A percentile compares a stretch with the other conserved stretches of the same genome.
These are phyloP conservation scores for Escarpia spicata DNA, from an alignment of 2,888 invertebrate genomes.

Conservation along the genomic window DNA sequence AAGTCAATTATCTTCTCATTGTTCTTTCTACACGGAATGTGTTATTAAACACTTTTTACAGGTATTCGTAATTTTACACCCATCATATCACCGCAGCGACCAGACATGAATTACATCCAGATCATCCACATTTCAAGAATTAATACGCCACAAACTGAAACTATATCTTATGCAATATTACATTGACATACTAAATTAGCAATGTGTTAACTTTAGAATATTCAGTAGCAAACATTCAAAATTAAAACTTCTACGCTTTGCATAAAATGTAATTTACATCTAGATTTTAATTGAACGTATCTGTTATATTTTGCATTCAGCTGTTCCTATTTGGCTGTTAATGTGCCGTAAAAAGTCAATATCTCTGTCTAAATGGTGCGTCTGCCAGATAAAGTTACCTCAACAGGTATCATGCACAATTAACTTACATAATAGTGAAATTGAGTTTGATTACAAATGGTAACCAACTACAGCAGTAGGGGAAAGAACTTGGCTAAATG, in stretches of 20 bases:
- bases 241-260: background rate
- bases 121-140: too few relatives aligned
- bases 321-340: background rate
- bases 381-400: background rate
- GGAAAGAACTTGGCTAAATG: background rate
- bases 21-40: background rate
- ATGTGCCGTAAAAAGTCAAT: background rate
- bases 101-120: too few relatives aligned
- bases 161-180: too few relatives aligned
- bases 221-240: background rate
- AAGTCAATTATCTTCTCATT: background rate
- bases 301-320: background rate
- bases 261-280: background rate
- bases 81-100: too few relatives aligned
- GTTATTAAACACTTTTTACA: too few relatives aligned
- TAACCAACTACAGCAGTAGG: background rate
- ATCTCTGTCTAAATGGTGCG: background rate
- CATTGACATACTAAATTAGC: background rate
- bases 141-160: too few relatives aligned
- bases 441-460: background rate
- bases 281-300: background rate
- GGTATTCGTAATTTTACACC: too few relatives aligned
- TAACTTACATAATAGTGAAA: background rate
- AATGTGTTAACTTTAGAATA: background rate
- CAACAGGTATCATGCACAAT: background rate